These are phyloP conservation scores for Proterorhinus semilunaris DNA, from an alignment of 2,113 vertebrate genomes.

Conservation along the genomic window DNA sequence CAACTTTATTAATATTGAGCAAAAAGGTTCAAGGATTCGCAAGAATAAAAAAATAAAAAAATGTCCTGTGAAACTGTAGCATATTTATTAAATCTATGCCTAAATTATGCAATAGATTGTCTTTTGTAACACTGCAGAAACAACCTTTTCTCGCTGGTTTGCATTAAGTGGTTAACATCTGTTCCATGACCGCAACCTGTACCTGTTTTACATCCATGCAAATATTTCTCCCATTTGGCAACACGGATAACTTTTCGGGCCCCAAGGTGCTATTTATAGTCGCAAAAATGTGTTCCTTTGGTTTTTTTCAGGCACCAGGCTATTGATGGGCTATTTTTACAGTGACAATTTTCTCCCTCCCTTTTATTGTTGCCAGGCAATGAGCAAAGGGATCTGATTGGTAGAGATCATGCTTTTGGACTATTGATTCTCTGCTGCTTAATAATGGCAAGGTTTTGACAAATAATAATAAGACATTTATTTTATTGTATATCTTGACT, in stretches of 20 bases:
- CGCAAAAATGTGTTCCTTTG: conserved; percentile 71
- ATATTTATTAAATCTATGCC: too few species aligned
- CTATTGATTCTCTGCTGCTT: conserved; percentile 42
- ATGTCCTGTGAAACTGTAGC: too few species aligned
- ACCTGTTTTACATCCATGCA: conserved; percentile 58
- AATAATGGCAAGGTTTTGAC: conserved; percentile 34
- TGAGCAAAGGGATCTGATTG: conserved; percentile 56
- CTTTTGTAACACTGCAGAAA: too few species aligned
- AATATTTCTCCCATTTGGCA: conserved; percentile 65
- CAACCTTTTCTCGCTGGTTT: neutral
- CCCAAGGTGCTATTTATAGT: conserved; percentile 87
- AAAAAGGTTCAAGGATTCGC: too few species aligned
- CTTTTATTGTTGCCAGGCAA: conserved; percentile 67
- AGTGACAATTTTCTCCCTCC: conserved; percentile 73
- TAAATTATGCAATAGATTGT: too few species aligned
- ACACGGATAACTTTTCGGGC: conserved; percentile 77
- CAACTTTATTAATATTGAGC: too few species aligned
- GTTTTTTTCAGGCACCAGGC: conserved; percentile 81
- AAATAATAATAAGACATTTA: too few species aligned
- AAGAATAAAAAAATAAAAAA: too few species aligned
- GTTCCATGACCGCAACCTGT: neutral
- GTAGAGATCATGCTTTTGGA: conserved; percentile 57
- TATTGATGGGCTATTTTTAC: conserved; percentile 81
- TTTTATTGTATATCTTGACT: too few species aligned
- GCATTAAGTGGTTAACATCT: neutral